Base-by-base conservation (phyloP, 2,797 vertebrate species). In the Lateolabrax maculatus region DNA sequence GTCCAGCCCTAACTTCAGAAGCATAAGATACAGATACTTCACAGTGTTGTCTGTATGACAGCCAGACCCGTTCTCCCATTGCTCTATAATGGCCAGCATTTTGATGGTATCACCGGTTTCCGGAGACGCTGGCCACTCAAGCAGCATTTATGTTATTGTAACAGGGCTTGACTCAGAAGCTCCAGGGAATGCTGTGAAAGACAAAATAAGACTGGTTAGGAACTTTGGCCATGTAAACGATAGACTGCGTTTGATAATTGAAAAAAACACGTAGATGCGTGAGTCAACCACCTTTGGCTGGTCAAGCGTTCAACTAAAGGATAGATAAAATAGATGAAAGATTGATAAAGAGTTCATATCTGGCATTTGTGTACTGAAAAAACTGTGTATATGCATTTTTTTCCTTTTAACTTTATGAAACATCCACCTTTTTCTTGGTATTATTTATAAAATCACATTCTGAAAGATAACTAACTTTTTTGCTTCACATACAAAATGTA, bases 1-100 rank as follows among this genome's bases (percentile, higher is more conserved):
- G 8, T 96, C 94, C 63, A 96, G 21, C 16, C 43, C 76, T 9
- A 85, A 8, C 87, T 96, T 96, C 27, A 82, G 43, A 18, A 94
- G 27, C n/a, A 95, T 3, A 13, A 96, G 73, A 0, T 74, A 6
- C 41, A 94, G 29, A 64, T 90, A 94, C 7, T 86, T 84, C 0
- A 6, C 7, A 0, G 84, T 89, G 58, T 94, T 80, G 79, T 90
- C 83, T 4, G 37, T 37, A 18, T 41, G 29, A 3, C 5, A 61
- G 34, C 19, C 61, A 19, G 56, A 76, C 0, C 0, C 10, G 0
- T 8, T 23, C 0, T 64, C 62, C 81, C 63, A 77, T 13, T 88
- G 60, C 68, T 89, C 52, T 21, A 95, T 13, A 2, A 95, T 31
- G 1, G 87, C 93, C 75, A 94, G 31, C 91, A 96, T 94, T 69